Conservation (phyloP, 2,888 invertebrate species). For the Zootermopsis nevadensis region DNA sequence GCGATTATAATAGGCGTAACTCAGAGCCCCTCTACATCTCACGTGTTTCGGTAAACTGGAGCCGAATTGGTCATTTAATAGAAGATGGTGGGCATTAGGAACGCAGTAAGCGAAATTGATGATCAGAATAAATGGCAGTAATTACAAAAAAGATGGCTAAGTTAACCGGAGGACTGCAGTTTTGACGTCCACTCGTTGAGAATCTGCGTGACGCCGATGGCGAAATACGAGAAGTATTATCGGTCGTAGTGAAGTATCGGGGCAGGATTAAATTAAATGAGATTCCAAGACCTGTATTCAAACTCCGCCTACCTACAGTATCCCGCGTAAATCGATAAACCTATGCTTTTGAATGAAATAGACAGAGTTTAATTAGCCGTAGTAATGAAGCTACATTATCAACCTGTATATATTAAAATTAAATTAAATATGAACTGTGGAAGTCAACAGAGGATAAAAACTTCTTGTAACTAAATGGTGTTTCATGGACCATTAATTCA, state of each 20-base stretch:
- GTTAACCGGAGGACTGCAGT: neutral
- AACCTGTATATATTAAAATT: too few relatives aligned
- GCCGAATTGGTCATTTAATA: neutral
- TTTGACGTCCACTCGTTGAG: neutral
- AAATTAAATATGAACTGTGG: too few relatives aligned
- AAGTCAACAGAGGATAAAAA: too few relatives aligned
- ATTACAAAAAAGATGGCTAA: neutral
- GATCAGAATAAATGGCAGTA: neutral
- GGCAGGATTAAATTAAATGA: slow-evolving; percentile 11
- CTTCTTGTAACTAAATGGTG: too few relatives aligned
- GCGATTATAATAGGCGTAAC: slow-evolving; percentile 18
- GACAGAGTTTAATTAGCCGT: neutral
- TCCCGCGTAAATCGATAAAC: neutral
- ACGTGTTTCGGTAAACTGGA: neutral
- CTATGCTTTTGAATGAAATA: neutral
- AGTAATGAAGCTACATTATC: neutral
- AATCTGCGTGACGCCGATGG: neutral
- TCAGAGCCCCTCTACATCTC: neutral
- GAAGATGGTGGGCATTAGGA: neutral
- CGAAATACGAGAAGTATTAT: neutral
- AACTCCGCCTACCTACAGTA: neutral
- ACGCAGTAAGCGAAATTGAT: neutral
- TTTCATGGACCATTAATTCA: too few relatives aligned
- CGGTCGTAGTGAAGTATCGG: neutral
- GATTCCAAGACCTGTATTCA: slow-evolving; percentile 18